These are phyloP conservation scores for Hydroisotoma schaefferi DNA, from an alignment of 2,888 invertebrate species.

Conservation along the genomic window DNA sequence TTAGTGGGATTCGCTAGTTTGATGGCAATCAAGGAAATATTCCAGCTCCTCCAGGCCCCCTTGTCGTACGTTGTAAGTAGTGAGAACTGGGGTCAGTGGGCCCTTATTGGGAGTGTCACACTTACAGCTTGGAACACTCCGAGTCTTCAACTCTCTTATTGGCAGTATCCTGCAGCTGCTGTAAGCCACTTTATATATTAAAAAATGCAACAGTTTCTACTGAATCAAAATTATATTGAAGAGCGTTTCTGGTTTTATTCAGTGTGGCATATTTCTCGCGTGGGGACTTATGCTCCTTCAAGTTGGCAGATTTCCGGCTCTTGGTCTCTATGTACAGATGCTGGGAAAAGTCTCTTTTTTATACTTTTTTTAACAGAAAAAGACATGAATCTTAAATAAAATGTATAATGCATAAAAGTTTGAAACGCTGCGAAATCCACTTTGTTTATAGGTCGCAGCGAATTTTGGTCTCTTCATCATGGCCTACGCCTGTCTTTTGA, in stretches of 20 bases:
- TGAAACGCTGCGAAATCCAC: neutral
- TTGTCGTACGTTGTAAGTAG: slow-evolving; percentile 39
- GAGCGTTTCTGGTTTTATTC: slow-evolving; percentile 4
- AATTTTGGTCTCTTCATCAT: slow-evolving; percentile 81
- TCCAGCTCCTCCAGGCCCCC: slow-evolving; percentile 56
- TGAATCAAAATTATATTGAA: neutral
- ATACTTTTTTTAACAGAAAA: neutral
- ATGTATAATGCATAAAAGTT: neutral
- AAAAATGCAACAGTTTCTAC: too few species aligned
- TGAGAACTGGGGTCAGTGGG: slow-evolving; percentile 48
- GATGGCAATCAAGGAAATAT: slow-evolving; percentile 64
- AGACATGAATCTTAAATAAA: neutral
- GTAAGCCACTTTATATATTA: slow-evolving; percentile 19
- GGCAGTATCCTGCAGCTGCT: slow-evolving; percentile 47
- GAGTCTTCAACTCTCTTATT: slow-evolving; percentile 28
- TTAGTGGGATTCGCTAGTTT: slow-evolving; percentile 41
- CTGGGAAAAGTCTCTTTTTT: slow-evolving; percentile 60
- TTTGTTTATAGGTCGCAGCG: slow-evolving; percentile 53
- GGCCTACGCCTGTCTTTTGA: slow-evolving; percentile 77
- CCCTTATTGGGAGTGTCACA: slow-evolving; percentile 36
- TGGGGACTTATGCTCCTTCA: slow-evolving; percentile 46
- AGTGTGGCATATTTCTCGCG: slow-evolving; percentile 45
- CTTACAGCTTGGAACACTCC: slow-evolving; percentile 37
- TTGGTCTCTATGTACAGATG: slow-evolving; percentile 88
- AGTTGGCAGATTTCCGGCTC: slow-evolving; percentile 79